Evolutionary conservation across 1,140 invertebrate genomes (phyloP).

Genomic region (Cylas formicarius): DNA sequence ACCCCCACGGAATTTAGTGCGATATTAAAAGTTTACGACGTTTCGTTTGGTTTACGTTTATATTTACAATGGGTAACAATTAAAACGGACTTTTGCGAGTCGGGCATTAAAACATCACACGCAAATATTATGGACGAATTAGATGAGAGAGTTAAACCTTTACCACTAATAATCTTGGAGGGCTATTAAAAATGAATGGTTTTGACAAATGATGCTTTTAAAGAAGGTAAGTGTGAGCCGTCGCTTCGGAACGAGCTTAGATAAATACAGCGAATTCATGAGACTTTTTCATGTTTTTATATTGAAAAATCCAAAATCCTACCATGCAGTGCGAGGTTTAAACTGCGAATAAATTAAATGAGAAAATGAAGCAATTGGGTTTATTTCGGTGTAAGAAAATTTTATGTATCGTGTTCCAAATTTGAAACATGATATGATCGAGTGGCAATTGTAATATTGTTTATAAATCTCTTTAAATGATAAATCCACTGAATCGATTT

Average conservation of each 20-base stretch:
- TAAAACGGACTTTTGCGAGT: no score
- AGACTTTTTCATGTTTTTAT: background rate
- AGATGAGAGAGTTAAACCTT: no score
- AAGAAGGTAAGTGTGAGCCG: no score
- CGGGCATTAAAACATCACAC: no score
- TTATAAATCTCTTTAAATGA: background rate
- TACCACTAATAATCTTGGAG: no score
- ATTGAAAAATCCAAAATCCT: background rate
- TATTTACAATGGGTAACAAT: background rate
- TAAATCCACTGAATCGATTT: background rate
- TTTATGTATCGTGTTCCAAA: background rate
- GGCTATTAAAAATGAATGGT: no score
- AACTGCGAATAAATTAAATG: background rate
- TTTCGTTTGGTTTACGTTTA: background rate
- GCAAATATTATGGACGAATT: no score
- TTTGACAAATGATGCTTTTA: no score
- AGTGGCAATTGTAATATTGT: background rate
- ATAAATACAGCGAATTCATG: background rate
- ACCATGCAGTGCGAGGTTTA: background rate
- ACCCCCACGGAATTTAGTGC: slow-evolving; percentile 5
- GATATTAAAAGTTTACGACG: background rate
- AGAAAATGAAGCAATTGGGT: no score
- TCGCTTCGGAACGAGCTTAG: no score
- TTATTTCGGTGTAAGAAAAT: no score
- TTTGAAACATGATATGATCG: background rate